Percentiles rank a stretch among this genome's conserved stretches.
Conservation (phyloP, 2,797 vertebrate species). For the Mormyrus proboscirostris region DNA sequence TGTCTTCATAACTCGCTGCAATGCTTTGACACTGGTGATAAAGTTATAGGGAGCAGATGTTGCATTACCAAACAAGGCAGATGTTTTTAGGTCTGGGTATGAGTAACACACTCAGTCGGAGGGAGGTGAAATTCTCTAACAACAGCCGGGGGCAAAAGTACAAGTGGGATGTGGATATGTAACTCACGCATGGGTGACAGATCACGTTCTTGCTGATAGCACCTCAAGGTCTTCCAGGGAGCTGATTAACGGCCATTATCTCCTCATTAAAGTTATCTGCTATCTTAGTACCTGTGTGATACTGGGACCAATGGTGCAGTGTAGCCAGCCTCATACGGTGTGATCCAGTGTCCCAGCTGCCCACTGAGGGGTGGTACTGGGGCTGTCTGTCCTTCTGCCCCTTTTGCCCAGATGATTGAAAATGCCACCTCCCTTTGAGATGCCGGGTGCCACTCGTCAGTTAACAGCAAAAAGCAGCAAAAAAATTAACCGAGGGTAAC, state of each 20-base stretch:
- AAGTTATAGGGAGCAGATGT: slow-evolving; percentile 41
- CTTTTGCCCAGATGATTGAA: not conserved
- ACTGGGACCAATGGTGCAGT: not conserved
- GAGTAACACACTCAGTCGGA: not conserved
- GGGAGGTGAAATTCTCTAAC: not conserved
- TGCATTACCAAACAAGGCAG: slow-evolving; percentile 35
- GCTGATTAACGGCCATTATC: not conserved
- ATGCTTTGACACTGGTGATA: not conserved
- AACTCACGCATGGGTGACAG: not conserved
- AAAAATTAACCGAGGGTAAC: not conserved
- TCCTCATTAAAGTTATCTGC: not conserved
- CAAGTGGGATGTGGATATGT: not conserved
- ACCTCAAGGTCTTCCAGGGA: not conserved
- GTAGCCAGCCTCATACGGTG: not conserved
- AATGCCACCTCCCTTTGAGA: not conserved
- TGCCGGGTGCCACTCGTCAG: not conserved
- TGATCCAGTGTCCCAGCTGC: not conserved
- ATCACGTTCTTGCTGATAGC: not conserved
- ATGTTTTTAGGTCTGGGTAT: slow-evolving; percentile 36
- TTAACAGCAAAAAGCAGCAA: not conserved
- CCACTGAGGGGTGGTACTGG: not conserved
- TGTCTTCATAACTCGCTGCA: not conserved
- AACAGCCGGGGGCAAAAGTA: not conserved
- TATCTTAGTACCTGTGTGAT: not conserved
- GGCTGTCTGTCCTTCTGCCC: not conserved